Evolutionary conservation across 2,797 vertebrate species (phyloP).

Genomic region (Pangasius sanitwongsei): DNA sequence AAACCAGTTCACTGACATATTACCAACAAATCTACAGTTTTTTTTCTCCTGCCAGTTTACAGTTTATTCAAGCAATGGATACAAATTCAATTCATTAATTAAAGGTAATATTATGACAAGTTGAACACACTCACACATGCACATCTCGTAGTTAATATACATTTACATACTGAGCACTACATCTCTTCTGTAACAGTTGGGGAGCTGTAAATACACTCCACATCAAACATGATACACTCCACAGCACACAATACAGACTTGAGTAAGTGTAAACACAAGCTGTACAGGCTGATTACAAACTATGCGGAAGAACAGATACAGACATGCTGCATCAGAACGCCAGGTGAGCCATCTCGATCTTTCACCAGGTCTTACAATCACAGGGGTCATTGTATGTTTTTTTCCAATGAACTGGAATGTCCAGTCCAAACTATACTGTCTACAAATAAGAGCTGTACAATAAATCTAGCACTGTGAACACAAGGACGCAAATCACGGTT

Average conservation of each 20-base stretch:
- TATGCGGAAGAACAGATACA: constrained; percentile 38
- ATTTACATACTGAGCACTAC: constrained; percentile 21
- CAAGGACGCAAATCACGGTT: neutral
- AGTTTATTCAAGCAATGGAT: neutral
- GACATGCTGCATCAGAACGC: constrained; percentile 39
- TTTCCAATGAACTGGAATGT: constrained; percentile 55
- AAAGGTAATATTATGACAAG: neutral
- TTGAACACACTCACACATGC: neutral
- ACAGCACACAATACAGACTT: constrained; percentile 49
- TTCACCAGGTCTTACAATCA: constrained; percentile 31
- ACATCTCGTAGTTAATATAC: neutral
- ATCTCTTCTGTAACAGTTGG: neutral
- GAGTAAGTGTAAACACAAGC: constrained; percentile 44
- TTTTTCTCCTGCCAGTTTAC: neutral
- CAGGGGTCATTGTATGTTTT: constrained; percentile 21
- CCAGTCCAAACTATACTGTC: constrained; percentile 42
- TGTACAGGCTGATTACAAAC: constrained; percentile 41
- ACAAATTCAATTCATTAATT: neutral
- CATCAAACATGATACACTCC: constrained; percentile 36
- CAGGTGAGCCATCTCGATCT: neutral
- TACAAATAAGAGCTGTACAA: neutral
- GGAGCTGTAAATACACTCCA: constrained; percentile 32
- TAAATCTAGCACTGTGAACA: neutral
- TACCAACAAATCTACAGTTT: neutral
- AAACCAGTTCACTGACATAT: neutral